These are phyloP conservation scores for Paraplagusia blochii DNA, from an alignment of 2,113 vertebrate species.

Conservation along the genomic window DNA sequence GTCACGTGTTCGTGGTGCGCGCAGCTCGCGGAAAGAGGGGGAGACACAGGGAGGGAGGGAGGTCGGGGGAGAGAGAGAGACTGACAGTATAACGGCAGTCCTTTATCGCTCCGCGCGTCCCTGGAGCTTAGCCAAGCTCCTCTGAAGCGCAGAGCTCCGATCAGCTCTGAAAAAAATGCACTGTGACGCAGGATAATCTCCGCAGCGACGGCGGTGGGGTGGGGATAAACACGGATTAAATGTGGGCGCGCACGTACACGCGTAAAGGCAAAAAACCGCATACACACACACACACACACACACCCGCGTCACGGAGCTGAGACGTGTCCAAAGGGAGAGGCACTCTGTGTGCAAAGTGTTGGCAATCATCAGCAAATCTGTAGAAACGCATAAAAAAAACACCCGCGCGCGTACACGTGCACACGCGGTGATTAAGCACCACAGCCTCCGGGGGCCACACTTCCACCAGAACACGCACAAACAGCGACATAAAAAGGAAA, in stretches of 20 bases:
- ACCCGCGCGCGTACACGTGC: not conserved
- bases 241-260: conserved; percentile 19
- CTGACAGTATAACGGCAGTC: conserved; percentile 19
- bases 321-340: conserved; percentile 24
- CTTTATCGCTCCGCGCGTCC: conserved; percentile 53
- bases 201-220: conserved; percentile 70
- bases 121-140: conserved; percentile 65
- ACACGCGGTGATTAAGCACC: not conserved
- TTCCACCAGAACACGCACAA: conserved; percentile 25
- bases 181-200: conserved; percentile 77
- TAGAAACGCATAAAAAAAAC: conserved; percentile 5
- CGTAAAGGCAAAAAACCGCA: not conserved
- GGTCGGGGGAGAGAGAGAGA: too few relatives aligned
- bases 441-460: conserved; percentile 24
- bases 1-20: not conserved
- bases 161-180: conserved; percentile 57
- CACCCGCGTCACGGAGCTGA: conserved; percentile 1
- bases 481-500: conserved; percentile 15
- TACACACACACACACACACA: not conserved
- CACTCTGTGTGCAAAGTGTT: conserved; percentile 33
- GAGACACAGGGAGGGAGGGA: not conserved
- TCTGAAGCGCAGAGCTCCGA: conserved; percentile 65
- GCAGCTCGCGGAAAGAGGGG: not conserved
- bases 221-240: conserved; percentile 72
- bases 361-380: conserved; percentile 35